Evolutionary conservation across 2,888 invertebrate species (phyloP).

Genomic region (Achlya flavicornis): DNA sequence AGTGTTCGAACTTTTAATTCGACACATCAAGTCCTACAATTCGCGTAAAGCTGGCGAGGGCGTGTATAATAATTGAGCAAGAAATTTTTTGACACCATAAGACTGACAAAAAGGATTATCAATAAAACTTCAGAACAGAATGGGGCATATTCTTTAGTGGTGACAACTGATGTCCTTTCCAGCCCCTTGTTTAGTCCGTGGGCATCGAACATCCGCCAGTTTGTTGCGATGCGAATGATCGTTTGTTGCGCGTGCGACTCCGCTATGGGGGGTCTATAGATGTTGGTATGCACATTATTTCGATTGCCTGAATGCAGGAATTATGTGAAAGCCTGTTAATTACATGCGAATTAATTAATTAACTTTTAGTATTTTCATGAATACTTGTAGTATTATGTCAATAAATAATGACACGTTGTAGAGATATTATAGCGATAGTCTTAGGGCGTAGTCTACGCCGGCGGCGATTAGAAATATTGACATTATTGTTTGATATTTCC

Average conservation of each 20-base stretch:
- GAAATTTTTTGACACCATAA: too few relatives aligned
- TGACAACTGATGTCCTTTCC: not conserved
- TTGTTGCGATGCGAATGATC: constrained; percentile 29
- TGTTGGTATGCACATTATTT: constrained; percentile 26
- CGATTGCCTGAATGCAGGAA: constrained; percentile 14
- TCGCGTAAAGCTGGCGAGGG: too few relatives aligned
- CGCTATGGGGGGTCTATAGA: constrained; percentile 39
- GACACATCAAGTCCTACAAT: too few relatives aligned
- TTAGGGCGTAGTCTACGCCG: not conserved
- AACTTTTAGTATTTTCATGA: not conserved
- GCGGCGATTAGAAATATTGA: too few relatives aligned
- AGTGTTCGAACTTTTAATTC: too few relatives aligned
- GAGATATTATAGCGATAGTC: not conserved
- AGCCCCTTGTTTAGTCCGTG: not conserved
- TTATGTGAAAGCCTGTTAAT: constrained; percentile 9
- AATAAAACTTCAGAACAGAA: too few relatives aligned
- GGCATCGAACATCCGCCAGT: constrained; percentile 18
- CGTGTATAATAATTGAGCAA: too few relatives aligned
- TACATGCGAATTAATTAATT: not conserved
- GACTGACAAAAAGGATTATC: too few relatives aligned
- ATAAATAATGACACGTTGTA: not conserved
- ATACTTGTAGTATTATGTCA: not conserved
- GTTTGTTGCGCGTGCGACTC: constrained; percentile 36
- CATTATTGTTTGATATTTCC: too few relatives aligned
- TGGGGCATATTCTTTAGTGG: too few relatives aligned